These are phyloP conservation scores for Benitochromis conjunctus DNA, from an alignment of 2,113 vertebrate species.

Conservation along the genomic window DNA sequence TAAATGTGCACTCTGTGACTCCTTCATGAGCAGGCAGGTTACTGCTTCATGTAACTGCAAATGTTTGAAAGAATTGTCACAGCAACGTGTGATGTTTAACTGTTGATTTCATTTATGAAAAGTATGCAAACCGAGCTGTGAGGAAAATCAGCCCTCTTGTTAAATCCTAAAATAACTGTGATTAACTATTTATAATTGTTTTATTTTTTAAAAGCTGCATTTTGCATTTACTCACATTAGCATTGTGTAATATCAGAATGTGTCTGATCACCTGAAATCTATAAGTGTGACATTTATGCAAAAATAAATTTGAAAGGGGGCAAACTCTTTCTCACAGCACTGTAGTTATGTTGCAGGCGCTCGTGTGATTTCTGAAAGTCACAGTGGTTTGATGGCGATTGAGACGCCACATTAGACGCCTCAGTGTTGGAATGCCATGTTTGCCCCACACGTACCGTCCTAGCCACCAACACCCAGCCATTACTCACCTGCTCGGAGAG, in stretches of 20 bases:
- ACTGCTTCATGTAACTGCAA: not conserved
- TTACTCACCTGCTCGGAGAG: not conserved
- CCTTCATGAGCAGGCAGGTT: not conserved
- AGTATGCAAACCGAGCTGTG: not conserved
- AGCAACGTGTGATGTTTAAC: not conserved
- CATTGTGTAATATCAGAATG: accelerated
- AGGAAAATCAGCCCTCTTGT: not conserved
- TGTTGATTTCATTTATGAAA: not conserved
- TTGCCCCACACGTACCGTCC: not conserved
- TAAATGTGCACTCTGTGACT: not conserved
- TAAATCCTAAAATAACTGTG: not conserved
- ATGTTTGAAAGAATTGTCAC: not conserved
- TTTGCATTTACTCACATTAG: not conserved
- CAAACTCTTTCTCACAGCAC: not conserved
- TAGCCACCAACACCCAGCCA: not conserved
- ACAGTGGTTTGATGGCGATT: not conserved
- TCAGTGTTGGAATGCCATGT: not conserved
- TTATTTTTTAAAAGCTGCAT: not conserved
- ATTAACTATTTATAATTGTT: too few species aligned
- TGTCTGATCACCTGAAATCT: not conserved
- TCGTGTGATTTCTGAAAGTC: not conserved
- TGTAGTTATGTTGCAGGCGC: not conserved
- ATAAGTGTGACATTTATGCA: not conserved
- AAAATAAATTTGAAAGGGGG: not conserved
- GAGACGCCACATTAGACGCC: not conserved